Evolutionary conservation across 2,888 invertebrate species (phyloP), one percentile per base, ranked within the genome.

Genomic region (Tinea semifulvella): DNA sequence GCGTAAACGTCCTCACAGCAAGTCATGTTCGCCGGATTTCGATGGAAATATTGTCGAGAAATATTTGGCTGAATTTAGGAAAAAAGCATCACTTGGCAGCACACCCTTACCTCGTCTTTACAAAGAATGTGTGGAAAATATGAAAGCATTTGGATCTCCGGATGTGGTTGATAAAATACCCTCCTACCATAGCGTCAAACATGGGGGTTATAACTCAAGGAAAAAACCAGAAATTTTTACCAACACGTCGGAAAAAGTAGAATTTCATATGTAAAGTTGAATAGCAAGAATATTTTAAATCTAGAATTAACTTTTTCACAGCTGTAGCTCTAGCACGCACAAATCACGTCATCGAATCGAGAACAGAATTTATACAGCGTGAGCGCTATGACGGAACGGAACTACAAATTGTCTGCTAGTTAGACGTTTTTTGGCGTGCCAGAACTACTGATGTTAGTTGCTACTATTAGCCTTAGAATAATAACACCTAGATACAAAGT

Each of bases 11-110:
- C 2, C 31, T 13, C 31, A 31, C 31, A 31, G 31, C n/a, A 31
- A 31, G 31, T 31, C 31, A 13, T 31, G 31, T 31, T 6, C 31
- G 14, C 31, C 31, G 2, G 31, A 31, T 31, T 31, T 14, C 13
- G 31, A 31, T n/a, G 31, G 31, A n/a, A 31, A 31, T 31, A 31
- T 31, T n/a, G 31, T 31, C 6, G 31, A 31, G 31, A 31, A 31
- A 13, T 31, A 31, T 13, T 31, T 31, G 13, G 31, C 31, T 2
- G 31, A 31, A 7, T 31, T 31, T 7, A 4, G 31, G 14, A 31
- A 31, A 13, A 31, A 31, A 13, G 31, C 31, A n/a, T 11, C 31
- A 6, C 13, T 31, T 2, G 31, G 31, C 3, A 31, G 14, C 31
- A 31, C 31, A 4, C 31, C 31, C 13, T 7, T 31, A n/a, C 31